Evolutionary conservation across 2,797 vertebrate genomes (phyloP).

Genomic region (Masticophis lateralis): DNA sequence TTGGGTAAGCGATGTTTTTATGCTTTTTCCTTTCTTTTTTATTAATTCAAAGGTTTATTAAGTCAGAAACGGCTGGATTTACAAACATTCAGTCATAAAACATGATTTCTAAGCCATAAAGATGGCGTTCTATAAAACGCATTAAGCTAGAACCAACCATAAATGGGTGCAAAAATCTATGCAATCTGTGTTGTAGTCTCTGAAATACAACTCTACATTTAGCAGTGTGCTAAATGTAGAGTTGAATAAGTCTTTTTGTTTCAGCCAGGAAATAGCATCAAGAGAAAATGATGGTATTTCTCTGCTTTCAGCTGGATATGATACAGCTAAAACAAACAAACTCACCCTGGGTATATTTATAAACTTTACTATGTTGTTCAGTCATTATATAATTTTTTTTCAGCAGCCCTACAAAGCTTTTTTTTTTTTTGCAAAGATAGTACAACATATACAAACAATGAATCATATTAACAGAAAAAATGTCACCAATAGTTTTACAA

Average conservation of each 20-base stretch:
- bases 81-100: not conserved
- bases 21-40: not conserved
- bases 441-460: constrained; percentile 1
- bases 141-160: not conserved
- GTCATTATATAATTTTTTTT: not conserved
- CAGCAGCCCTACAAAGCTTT: not conserved
- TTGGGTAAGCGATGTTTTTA: not conserved
- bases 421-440: not conserved
- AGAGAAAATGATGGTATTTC: not conserved
- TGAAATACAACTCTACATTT: not conserved
- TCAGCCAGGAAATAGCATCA: not conserved
- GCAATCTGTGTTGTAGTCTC: not conserved
- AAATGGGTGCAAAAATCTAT: not conserved
- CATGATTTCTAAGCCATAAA: not conserved
- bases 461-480: not conserved
- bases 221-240: not conserved
- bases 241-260: not conserved
- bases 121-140: not conserved
- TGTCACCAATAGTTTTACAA: not conserved
- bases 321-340: not conserved
- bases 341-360: not conserved
- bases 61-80: not conserved
- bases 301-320: not conserved
- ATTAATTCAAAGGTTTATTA: not conserved
- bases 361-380: not conserved